These are phyloP conservation scores for Amblyopsis hoosieri DNA, from an alignment of 2,797 vertebrate genomes.

Conservation along the genomic window DNA sequence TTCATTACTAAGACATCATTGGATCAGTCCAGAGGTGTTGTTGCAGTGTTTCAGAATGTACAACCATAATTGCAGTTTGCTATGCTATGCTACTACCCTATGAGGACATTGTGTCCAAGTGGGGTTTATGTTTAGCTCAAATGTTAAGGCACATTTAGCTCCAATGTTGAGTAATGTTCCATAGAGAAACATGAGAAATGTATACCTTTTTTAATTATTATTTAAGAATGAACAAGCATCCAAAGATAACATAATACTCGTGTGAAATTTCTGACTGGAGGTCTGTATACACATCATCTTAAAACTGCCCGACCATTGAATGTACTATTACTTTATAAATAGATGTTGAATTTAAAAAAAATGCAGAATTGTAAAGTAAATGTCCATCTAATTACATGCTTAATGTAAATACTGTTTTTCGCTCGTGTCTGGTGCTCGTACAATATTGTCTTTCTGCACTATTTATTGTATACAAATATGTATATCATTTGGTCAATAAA, in stretches of 20 bases:
- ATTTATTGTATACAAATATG: constrained; percentile 66
- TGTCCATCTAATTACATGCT: too few species aligned
- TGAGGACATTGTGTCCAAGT: constrained; percentile 26
- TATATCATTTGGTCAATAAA: constrained; percentile 68
- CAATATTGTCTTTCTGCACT: constrained; percentile 50
- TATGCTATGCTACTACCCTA: neutral
- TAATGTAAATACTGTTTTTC: constrained; percentile 31
- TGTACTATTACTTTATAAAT: constrained; percentile 32
- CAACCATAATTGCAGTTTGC: neutral
- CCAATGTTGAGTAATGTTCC: constrained; percentile 33
- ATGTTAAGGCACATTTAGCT: constrained; percentile 39
- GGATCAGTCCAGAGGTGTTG: too few species aligned
- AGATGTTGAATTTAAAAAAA: neutral
- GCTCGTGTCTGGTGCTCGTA: constrained; percentile 38
- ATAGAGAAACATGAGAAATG: neutral
- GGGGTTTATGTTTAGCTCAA: constrained; percentile 20
- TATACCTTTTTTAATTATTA: too few species aligned
- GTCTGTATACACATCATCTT: constrained; percentile 8
- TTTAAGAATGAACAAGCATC: constrained; percentile 13
- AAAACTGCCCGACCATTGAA: constrained; percentile 17
- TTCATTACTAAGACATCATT: too few species aligned
- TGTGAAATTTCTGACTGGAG: constrained; percentile 55
- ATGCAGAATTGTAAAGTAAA: too few species aligned
- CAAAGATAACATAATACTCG: constrained; percentile 45
- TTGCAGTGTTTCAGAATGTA: too few species aligned